These are phyloP conservation scores for Synergus umbraculus DNA, from an alignment of 2,888 invertebrate genomes.

Conservation along the genomic window DNA sequence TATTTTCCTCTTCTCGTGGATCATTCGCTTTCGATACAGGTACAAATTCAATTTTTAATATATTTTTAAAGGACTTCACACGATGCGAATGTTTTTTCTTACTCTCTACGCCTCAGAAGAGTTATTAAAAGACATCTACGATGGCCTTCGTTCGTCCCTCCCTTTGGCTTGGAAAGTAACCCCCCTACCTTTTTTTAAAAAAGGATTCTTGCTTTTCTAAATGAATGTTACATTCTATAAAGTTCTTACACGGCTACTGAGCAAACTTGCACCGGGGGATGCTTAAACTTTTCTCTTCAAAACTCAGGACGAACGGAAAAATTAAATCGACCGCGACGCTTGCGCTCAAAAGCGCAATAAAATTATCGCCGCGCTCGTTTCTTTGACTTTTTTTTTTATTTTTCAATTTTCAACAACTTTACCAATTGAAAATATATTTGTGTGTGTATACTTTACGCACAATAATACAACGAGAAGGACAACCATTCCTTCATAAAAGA, in stretches of 20 bases:
- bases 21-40: conserved; percentile 69
- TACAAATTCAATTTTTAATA: conserved; percentile 62
- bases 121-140: conserved; percentile 21
- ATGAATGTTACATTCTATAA: conserved; percentile 48
- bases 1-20: conserved; percentile 54
- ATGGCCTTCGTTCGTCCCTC: conserved; percentile 46
- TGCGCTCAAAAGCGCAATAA: conserved; percentile 8
- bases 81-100: conserved; percentile 45
- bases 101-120: conserved; percentile 45
- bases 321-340: background rate
- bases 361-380: conserved; percentile 8
- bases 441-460: conserved; percentile 39
- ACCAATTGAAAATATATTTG: conserved; percentile 35
- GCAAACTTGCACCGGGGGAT: conserved; percentile 59
- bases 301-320: conserved; percentile 33
- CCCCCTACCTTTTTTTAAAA: conserved; percentile 14
- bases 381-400: conserved; percentile 3
- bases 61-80: conserved; percentile 47
- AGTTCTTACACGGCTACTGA: conserved; percentile 64
- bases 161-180: conserved; percentile 34
- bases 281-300: conserved; percentile 30
- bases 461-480: conserved; percentile 36
- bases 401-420: conserved; percentile 41
- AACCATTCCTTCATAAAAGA: conserved; percentile 13
- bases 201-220: conserved; percentile 48